These are phyloP conservation scores for Bagarius yarrelli DNA, from an alignment of 2,113 vertebrate species.

Conservation along the genomic window DNA sequence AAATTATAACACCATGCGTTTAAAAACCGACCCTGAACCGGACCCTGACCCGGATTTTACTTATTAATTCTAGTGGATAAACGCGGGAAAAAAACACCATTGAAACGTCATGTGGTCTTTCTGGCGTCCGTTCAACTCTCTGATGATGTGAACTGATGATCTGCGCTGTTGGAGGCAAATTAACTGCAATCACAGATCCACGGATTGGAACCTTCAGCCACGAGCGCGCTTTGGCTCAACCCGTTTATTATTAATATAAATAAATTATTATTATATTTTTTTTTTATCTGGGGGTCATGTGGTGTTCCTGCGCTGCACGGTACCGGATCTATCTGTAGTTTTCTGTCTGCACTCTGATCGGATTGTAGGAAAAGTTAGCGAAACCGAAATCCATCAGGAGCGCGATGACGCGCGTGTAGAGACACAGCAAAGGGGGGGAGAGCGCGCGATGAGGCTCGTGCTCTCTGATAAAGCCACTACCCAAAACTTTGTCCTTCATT, in stretches of 20 bases:
- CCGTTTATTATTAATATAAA: background rate
- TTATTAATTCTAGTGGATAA: background rate
- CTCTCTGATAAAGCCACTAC: constrained; percentile 24
- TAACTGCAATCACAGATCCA: background rate
- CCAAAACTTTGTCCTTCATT: constrained; percentile 22
- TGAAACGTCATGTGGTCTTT: background rate
- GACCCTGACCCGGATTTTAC: constrained; percentile 1
- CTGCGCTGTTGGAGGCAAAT: background rate
- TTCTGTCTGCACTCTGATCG: background rate
- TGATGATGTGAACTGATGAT: background rate
- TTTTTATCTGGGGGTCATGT: too few relatives aligned
- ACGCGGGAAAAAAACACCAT: background rate
- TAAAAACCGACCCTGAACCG: background rate
- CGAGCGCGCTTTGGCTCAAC: background rate
- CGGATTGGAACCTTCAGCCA: background rate
- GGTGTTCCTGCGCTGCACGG: too few relatives aligned
- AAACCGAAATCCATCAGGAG: constrained; percentile 3
- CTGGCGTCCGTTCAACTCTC: background rate
- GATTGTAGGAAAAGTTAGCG: background rate
- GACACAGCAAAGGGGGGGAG: constrained; percentile 8
- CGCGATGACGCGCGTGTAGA: constrained; percentile 16
- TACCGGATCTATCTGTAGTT: background rate
- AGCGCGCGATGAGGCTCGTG: constrained; percentile 2
- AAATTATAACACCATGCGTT: background rate
- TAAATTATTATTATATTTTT: too few relatives aligned